Base-by-base conservation (phyloP, 2,113 vertebrate genomes). In the Hemicordylus capensis region DNA sequence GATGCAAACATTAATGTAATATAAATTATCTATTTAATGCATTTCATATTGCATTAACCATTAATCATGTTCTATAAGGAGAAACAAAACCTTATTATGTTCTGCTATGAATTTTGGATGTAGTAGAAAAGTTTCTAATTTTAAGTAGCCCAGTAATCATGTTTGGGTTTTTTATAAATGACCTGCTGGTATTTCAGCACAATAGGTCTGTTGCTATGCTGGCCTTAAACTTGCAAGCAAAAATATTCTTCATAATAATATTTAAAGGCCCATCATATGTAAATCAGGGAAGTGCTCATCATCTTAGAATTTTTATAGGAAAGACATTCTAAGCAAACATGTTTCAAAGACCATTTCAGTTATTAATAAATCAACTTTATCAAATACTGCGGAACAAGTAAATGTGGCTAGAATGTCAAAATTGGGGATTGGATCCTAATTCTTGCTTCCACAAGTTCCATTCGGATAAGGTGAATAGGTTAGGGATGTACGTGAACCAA, bases 1-100 rank as follows among this genome's bases (percentile, higher is more conserved):
- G 4, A 39, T 87, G 73, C 82, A 87, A 93, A 56, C 70, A 77
- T 90, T 85, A 92, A 85, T 92, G 89, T 67, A 87, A 74, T 87
- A 90, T 85, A 77, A 72, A 86, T 70, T 51, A 72, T 89, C 73
- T 89, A 83, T 93, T 91, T 89, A 83, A 93, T 93, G 84, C 86
- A 83, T 92, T 85, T 91, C 78, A 92, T 90, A 90, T 74, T 86
- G 1, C 87, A 87, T 91, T 93, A 94, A 37, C 26, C 15, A 83
- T 90, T 92, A 91, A 81, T 91, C 1, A 1, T 84, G 48, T 74
- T 28, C 72, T 88, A 12, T 87, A 87, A 91, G 70, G 89, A 89
- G 84, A 86, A 90, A 91, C 26, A 48, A 91, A 91, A 91, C 73
- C 28, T 44, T 7, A n/a, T 92, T 88, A 82, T 19, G 48, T 75